Base-by-base conservation (phyloP, 37 sponge, comb jelly and placozoan genomes). In the Eunapius fragilis region DNA sequence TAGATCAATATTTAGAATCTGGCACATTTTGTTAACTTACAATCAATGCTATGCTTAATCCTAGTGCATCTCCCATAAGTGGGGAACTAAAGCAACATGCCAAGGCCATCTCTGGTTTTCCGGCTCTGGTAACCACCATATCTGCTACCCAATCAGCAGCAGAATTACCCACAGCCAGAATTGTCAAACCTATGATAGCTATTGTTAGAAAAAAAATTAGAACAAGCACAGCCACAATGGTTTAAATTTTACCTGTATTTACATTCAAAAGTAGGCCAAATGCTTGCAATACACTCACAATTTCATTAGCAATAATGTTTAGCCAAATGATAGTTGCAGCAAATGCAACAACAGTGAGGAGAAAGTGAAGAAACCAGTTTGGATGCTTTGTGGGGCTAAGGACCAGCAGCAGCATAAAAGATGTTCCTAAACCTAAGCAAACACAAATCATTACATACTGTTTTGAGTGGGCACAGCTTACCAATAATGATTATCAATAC, bases 121-220 rank as follows among this genome's bases (percentile, higher is more conserved):
- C 94, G 17, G 77, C 81, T 37, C 74, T 78, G 27, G 95, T 82
- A 25, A 94, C 87, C 25, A 85, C 83, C 31, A 89, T 86, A 67
- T 94, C 95, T 26, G 95, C 92, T 45, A 94, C 95, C 92, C 79
- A 91, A 68, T 94, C 92, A 41, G 92, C 89, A 14, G 91, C 87
- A 11, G 95, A 94, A 71, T 94, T 94, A 0, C 92, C 95, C 72
- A 91, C 82, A 24, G 95, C 95, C 58, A 94, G 80, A 25, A 94
- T 92, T 32, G 95, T 94, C 78, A 94, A 67, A 12, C 95, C 95
- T 10, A 94, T 77, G 45, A 94, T 88, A 36, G 92, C 95, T 94
- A 74, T 67, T 50, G 28, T 26, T n/a, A 9, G 24, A 23, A 6
- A 36, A 19, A 38, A 2, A 13, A 22, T 77, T 13, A 19, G n/a